Conservation (phyloP, 2,113 vertebrate species). For the Cephalopholis sonnerati region DNA sequence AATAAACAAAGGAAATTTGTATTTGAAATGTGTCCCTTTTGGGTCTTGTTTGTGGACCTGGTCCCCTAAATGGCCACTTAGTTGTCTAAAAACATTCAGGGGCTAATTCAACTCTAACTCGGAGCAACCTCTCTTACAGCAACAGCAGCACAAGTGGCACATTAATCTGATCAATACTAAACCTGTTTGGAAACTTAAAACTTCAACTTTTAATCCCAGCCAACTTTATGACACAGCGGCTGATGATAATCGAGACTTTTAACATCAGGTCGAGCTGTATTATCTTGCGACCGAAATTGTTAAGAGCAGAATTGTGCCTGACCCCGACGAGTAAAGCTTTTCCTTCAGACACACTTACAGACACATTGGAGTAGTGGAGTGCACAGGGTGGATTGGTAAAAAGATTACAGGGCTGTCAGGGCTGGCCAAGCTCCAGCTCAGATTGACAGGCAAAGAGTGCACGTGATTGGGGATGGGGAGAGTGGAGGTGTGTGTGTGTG, state of each 20-base stretch:
- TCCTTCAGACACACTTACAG: constrained; percentile 23
- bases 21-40: neutral
- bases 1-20: neutral
- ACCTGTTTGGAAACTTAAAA: constrained; percentile 43
- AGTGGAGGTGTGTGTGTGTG: constrained; percentile 10
- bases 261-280: constrained; percentile 46
- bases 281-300: constrained; percentile 59
- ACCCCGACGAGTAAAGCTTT: constrained; percentile 47
- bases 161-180: constrained; percentile 38
- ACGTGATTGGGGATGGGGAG: constrained; percentile 55
- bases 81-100: neutral
- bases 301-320: constrained; percentile 44
- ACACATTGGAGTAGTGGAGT: constrained; percentile 40
- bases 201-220: constrained; percentile 40
- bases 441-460: constrained; percentile 63
- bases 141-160: neutral
- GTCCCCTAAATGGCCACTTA: neutral
- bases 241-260: constrained; percentile 69
- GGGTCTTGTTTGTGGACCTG: neutral
- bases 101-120: neutral
- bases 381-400: constrained; percentile 69
- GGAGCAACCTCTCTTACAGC: neutral
- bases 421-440: constrained; percentile 54
- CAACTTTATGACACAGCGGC: constrained; percentile 35
- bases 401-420: constrained; percentile 74